phyloP scores from a whole-genome alignment of 2,888 invertebrate species.

The Hydraecia micacea region DNA sequence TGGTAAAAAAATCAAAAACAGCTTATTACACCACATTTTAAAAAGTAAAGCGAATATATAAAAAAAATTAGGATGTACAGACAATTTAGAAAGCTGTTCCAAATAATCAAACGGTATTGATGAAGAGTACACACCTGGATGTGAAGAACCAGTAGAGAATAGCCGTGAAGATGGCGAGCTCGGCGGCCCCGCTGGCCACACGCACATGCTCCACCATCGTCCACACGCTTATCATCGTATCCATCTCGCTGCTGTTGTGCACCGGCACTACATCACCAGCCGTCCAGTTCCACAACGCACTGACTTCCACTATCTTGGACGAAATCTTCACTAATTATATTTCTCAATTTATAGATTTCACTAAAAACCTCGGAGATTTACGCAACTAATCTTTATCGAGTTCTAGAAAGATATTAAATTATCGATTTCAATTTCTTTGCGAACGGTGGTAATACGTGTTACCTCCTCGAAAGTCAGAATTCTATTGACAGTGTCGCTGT shows the following conservation, averaged over 20 bases:
- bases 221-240: slow-evolving; percentile 87
- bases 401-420: slow-evolving; percentile 54
- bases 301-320: slow-evolving; percentile 78
- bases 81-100: neutral
- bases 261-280: slow-evolving; percentile 83
- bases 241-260: slow-evolving; percentile 80
- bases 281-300: slow-evolving; percentile 79
- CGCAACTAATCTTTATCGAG: slow-evolving; percentile 58
- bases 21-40: neutral
- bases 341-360: slow-evolving; percentile 57
- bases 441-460: slow-evolving; percentile 63
- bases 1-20: neutral
- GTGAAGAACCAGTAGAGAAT: slow-evolving; percentile 92
- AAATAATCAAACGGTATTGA: slow-evolving; percentile 4
- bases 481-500: slow-evolving; percentile 63
- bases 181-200: slow-evolving; percentile 91
- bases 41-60: neutral
- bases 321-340: slow-evolving; percentile 66
- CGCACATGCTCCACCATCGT: slow-evolving; percentile 87
- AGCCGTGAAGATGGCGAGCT: slow-evolving; percentile 91
- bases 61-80: neutral
- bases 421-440: slow-evolving; percentile 64
- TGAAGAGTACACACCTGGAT: slow-evolving; percentile 84
- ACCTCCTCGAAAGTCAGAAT: slow-evolving; percentile 62
- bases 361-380: slow-evolving; percentile 49